phyloP scores from a whole-genome alignment of 2,797 vertebrate genomes.

The Hirundo rustica region DNA sequence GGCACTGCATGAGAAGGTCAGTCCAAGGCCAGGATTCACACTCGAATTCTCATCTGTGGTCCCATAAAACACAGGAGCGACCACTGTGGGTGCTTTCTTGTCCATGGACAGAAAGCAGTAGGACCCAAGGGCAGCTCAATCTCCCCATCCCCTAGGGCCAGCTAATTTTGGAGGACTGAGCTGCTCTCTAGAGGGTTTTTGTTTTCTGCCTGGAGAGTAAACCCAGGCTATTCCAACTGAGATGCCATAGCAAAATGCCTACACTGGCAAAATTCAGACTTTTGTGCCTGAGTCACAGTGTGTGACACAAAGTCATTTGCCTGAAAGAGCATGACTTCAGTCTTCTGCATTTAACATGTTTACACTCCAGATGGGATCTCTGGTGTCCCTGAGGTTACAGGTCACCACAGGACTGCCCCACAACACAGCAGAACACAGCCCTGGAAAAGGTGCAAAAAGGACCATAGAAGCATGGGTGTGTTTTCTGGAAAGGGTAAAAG shows the following conservation, averaged over 20 bases:
- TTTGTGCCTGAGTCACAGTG: neutral
- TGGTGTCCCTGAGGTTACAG: rapidly evolving
- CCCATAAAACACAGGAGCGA: neutral
- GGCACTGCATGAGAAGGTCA: neutral
- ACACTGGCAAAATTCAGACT: neutral
- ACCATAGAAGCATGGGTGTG: rapidly evolving
- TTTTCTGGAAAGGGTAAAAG: neutral
- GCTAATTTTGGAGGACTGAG: neutral
- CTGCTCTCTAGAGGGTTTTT: neutral
- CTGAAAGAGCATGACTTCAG: neutral
- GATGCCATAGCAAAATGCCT: neutral
- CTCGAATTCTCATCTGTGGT: neutral
- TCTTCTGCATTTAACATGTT: neutral
- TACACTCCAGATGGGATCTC: neutral
- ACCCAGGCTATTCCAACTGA: neutral
- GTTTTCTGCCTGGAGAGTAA: neutral
- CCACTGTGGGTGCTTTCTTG: neutral
- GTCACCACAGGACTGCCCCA: neutral
- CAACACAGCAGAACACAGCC: neutral
- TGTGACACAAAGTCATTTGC: neutral
- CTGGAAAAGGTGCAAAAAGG: neutral
- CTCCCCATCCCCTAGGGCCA: neutral
- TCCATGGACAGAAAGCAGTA: neutral
- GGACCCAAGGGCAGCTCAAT: neutral
- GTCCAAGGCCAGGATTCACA: neutral